Percentiles rank a stretch among this genome's conserved stretches.
Conservation (phyloP, 2,888 invertebrate genomes). For the Drosophila acutilabella region DNA sequence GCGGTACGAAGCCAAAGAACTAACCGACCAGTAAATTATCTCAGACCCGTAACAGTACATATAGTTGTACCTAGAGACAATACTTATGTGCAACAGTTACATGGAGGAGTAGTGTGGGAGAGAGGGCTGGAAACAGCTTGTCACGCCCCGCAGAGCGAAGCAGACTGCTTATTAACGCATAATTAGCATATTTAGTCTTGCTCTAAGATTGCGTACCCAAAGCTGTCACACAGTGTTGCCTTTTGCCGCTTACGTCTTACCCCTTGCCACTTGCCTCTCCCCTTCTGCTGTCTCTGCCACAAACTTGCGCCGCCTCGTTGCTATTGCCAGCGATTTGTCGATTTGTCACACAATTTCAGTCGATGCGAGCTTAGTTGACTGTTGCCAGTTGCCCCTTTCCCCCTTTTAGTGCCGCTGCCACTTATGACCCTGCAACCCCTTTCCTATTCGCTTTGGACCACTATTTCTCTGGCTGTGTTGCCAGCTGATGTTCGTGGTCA, state of each 20-base stretch:
- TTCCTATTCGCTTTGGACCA: neutral
- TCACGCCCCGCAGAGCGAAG: conserved; percentile 43
- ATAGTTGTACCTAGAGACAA: conserved; percentile 17
- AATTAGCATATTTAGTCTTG: conserved; percentile 78
- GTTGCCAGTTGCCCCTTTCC: too few species aligned
- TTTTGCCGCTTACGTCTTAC: neutral
- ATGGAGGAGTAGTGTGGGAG: neutral
- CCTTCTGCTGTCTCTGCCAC: conserved; percentile 1
- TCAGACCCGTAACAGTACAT: conserved; percentile 51
- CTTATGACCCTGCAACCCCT: neutral
- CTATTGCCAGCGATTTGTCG: conserved; percentile 57
- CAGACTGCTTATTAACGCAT: conserved; percentile 77
- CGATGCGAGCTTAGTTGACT: conserved; percentile 33
- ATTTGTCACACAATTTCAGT: conserved; percentile 61
- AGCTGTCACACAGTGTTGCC: conserved; percentile 29
- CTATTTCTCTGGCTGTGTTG: conserved; percentile 8
- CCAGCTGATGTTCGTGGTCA: conserved; percentile 52
- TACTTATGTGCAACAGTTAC: conserved; percentile 39
- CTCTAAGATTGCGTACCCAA: conserved; percentile 63
- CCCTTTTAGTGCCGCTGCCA: too few species aligned
- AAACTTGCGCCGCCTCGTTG: conserved; percentile 49
- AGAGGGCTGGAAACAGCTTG: conserved; percentile 17
- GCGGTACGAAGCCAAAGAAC: conserved; percentile 41
- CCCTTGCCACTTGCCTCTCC: neutral
- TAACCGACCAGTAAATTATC: conserved; percentile 67